phyloP scores from a whole-genome alignment of 2,888 invertebrate species.

The Carpatolechia fugitivella region DNA sequence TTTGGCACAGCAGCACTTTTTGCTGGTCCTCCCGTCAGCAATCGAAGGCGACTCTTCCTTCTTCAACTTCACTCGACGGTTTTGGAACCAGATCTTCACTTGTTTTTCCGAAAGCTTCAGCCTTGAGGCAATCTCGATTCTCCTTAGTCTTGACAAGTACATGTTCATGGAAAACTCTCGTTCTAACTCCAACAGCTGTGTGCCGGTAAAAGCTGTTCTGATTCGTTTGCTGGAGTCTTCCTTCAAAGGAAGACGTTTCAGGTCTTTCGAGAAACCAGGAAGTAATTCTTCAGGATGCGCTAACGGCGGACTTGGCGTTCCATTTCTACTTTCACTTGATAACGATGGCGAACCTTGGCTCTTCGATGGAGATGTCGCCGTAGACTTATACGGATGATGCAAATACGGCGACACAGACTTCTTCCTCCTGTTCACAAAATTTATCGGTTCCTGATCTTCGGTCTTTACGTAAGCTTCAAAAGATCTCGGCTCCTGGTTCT shows the following conservation, averaged over 20 bases:
- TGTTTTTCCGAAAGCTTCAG: conserved; percentile 94
- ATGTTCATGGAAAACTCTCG: conserved; percentile 93
- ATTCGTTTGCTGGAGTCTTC: conserved; percentile 91
- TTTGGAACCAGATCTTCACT: conserved; percentile 97
- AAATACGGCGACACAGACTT: conserved; percentile 67
- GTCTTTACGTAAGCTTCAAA: conserved; percentile 53
- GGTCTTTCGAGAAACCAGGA: conserved; percentile 64
- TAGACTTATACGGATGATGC: conserved; percentile 64
- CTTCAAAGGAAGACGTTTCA: conserved; percentile 70
- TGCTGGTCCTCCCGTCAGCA: conserved; percentile 51
- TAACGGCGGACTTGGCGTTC: conserved; percentile 77
- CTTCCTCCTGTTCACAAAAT: conserved; percentile 56
- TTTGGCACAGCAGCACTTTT: conserved; percentile 59
- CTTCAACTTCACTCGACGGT: conserved; percentile 94
- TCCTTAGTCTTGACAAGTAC: conserved; percentile 91
- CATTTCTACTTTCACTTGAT: conserved; percentile 74
- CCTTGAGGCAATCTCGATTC: conserved; percentile 96
- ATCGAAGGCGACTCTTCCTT: conserved; percentile 86
- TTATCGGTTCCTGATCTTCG: conserved; percentile 57
- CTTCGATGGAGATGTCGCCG: conserved; percentile 58
- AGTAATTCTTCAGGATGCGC: conserved; percentile 67
- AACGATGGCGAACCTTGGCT: conserved; percentile 67
- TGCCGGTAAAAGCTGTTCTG: conserved; percentile 95
- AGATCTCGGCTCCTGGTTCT: conserved; percentile 47
- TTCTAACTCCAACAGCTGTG: conserved; percentile 91